Evolutionary conservation across 2,113 vertebrate species (phyloP).

Genomic region (Crotalus viridis): DNA sequence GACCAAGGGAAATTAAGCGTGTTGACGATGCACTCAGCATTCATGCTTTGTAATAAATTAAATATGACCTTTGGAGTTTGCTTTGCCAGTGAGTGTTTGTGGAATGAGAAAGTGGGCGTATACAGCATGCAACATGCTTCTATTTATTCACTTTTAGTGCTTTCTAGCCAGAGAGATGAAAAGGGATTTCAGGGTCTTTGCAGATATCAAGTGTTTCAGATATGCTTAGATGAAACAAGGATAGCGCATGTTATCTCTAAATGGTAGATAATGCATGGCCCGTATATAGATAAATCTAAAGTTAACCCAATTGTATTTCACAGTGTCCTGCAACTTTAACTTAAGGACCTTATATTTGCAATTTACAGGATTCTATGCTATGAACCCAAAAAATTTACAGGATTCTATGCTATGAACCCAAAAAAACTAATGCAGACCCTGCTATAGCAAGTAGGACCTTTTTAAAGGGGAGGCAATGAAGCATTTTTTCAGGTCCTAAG

Average conservation of each 20-base stretch:
- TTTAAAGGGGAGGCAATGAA: neutral
- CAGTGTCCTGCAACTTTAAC: neutral
- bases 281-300: neutral
- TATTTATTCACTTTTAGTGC: conserved; percentile 40
- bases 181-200: neutral
- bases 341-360: neutral
- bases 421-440: neutral
- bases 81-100: neutral
- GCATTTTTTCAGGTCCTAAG: neutral
- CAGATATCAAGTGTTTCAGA: neutral
- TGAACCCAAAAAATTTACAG: neutral
- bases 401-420: neutral
- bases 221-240: neutral
- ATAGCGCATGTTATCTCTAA: neutral
- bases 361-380: neutral
- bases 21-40: neutral
- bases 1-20: neutral
- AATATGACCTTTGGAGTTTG: conserved; percentile 35
- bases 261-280: neutral
- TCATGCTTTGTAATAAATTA: conserved; percentile 36
- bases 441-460: neutral
- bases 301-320: neutral
- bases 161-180: conserved; percentile 19
- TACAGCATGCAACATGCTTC: conserved; percentile 5
- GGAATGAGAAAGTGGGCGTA: conserved; percentile 33